A percentile compares a stretch with the other conserved stretches of the same genome.
These are phyloP conservation scores for Halcyon senegalensis DNA, from an alignment of 2,113 vertebrate genomes.

Conservation along the genomic window DNA sequence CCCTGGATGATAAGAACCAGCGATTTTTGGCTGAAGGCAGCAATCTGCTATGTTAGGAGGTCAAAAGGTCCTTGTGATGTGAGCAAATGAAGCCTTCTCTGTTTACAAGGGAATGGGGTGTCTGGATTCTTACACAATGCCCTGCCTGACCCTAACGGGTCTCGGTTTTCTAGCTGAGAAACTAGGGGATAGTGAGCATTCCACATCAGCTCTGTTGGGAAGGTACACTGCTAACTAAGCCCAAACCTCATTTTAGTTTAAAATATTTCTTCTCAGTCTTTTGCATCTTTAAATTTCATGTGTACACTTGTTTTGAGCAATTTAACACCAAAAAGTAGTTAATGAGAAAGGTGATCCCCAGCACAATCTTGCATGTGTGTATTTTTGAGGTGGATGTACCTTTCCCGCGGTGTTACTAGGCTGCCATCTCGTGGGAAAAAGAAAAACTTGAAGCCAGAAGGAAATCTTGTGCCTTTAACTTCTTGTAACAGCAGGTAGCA, in stretches of 20 bases:
- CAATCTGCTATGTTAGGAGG: conserved; percentile 21
- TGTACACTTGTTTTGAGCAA: neutral
- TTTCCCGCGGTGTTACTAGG: neutral
- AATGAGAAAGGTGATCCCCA: neutral
- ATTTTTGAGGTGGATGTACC: neutral
- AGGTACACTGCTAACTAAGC: neutral
- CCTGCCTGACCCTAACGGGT: conserved; percentile 9
- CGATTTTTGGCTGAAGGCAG: conserved; percentile 2
- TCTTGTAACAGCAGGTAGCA: neutral
- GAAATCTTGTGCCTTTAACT: neutral
- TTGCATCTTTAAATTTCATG: neutral
- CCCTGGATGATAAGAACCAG: conserved; percentile 30
- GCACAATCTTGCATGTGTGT: neutral
- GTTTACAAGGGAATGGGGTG: conserved; percentile 34
- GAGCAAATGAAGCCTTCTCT: conserved; percentile 27
- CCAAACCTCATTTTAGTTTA: neutral
- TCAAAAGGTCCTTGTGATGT: conserved; percentile 45
- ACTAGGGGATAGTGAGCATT: neutral
- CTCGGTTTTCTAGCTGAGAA: neutral
- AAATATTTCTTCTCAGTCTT: neutral
- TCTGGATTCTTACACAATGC: conserved; percentile 27
- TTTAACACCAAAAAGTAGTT: neutral
- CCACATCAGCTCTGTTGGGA: neutral
- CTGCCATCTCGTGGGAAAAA: conserved; percentile 72
- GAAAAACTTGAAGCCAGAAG: neutral